phyloP scores from a whole-genome alignment of 2,888 invertebrate genomes.

The Arge pagana region DNA sequence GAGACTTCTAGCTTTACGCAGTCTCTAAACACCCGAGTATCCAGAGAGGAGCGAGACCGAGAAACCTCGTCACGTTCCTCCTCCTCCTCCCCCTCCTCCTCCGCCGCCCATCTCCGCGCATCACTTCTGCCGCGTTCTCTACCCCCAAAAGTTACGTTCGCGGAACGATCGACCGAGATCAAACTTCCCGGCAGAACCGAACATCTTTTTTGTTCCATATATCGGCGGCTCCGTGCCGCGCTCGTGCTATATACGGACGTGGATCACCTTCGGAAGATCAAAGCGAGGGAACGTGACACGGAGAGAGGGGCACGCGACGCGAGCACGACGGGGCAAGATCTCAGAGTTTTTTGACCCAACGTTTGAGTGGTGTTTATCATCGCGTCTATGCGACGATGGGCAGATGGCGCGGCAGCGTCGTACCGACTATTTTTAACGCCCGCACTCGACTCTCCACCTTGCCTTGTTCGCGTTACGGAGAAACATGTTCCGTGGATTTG shows the following conservation, averaged over 20 bases:
- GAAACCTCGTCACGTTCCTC: too few relatives aligned
- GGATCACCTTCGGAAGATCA: constrained; percentile 39
- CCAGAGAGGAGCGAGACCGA: too few relatives aligned
- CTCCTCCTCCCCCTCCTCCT: not conserved
- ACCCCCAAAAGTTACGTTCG: too few relatives aligned
- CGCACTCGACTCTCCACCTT: constrained; percentile 29
- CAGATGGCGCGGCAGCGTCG: constrained; percentile 51
- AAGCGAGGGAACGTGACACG: constrained; percentile 41
- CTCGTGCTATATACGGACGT: too few relatives aligned
- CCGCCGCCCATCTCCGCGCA: too few relatives aligned
- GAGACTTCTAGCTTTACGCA: constrained; percentile 47
- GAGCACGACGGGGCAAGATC: constrained; percentile 19
- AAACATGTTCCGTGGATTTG: constrained; percentile 9
- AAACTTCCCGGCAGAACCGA: too few relatives aligned
- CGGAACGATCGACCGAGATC: too few relatives aligned
- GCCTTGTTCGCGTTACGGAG: constrained; percentile 2
- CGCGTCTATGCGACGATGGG: constrained; percentile 45
- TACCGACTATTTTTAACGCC: constrained; percentile 49
- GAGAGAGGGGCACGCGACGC: constrained; percentile 37
- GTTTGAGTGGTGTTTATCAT: constrained; percentile 47
- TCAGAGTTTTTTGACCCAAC: constrained; percentile 34
- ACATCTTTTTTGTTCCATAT: too few relatives aligned
- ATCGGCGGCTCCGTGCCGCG: too few relatives aligned
- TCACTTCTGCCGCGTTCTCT: too few relatives aligned
- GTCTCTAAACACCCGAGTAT: too few relatives aligned